Base-by-base conservation (phyloP, 2,113 vertebrate species). In the Oryzias curvinotus region DNA sequence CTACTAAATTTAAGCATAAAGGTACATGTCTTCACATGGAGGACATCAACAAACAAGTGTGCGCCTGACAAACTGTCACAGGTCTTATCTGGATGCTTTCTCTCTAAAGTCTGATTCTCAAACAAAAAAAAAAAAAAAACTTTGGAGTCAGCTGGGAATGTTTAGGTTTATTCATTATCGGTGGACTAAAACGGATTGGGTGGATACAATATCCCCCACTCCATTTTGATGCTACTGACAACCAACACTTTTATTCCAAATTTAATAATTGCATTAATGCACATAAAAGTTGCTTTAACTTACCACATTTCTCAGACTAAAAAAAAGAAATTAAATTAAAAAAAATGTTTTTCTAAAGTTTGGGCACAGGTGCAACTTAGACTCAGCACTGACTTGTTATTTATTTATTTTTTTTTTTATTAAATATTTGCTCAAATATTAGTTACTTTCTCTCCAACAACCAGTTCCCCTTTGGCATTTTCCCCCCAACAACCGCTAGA, bases 91-190 rank as follows among this genome's bases (percentile, higher is more conserved):
- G 65, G 62, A 68, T 68, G 76, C 44, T 68, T 54, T 52, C 16
- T 63, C 76, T 82, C 82, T 86, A 79, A 76, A 81, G 55, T 52
- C 66, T 66, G 53, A 84, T 86, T 87, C 76, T 49, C 0, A 17
- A 61, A 52, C 26, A 58, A 21, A 52, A 28, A 62, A 23, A n/a
- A 67, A 56, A 69, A 43, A 62, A 49, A 3, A 8, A 70, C 64
- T 42, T 55, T 46, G 14, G 51, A 67, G 62, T 63, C 6, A 55
- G 19, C 18, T 62, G 7, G 48, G 17, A 6, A 56, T 56, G 36
- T 41, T 14, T 25, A 26, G 19, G 41, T 25, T 63, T 66, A 19
- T 36, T 4, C 44, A 25, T 68, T 52, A 13, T 47, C 54, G 45
- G 60, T 58, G 47, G 28, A 53, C 7, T 4, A 17, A 36, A 16